Evolutionary conservation across 2,113 vertebrate genomes (phyloP).

Genomic region (Ophthalmolycus amberensis): DNA sequence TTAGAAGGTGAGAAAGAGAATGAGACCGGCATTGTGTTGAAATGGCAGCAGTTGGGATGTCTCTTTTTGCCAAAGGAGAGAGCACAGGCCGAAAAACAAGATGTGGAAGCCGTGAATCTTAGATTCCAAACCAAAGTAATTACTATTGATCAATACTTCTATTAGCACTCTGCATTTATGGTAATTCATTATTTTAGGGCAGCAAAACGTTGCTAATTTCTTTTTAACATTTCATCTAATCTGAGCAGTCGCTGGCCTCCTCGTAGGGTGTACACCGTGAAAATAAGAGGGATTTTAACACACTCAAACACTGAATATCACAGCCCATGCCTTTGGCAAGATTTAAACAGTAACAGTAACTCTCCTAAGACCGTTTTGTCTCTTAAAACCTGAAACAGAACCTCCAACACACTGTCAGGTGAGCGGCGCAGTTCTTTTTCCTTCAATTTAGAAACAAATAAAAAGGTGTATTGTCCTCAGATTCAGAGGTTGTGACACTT

Average conservation of each 20-base stretch:
- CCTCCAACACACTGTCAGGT: background rate
- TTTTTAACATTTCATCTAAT: conserved; percentile 33
- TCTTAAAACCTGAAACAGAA: conserved; percentile 20
- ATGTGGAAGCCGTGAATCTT: conserved; percentile 19
- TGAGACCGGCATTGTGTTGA: conserved; percentile 3
- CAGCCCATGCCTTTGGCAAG: conserved; percentile 27
- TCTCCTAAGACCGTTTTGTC: conserved; percentile 40
- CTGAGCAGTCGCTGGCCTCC: conserved; percentile 23
- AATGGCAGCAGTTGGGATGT: background rate
- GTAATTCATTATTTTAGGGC: conserved; percentile 26
- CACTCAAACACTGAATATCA: conserved; percentile 9
- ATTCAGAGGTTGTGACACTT: conserved; percentile 19
- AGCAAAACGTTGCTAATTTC: conserved; percentile 17
- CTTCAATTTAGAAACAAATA: conserved; percentile 38
- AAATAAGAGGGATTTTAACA: conserved; percentile 11
- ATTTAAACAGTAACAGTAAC: conserved; percentile 22
- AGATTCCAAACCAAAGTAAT: conserved; percentile 27
- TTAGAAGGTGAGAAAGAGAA: conserved; percentile 20
- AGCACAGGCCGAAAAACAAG: background rate
- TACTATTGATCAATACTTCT: conserved; percentile 34
- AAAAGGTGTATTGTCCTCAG: conserved; percentile 20
- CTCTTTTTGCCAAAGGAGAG: background rate
- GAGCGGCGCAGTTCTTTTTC: background rate
- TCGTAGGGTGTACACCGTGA: conserved; percentile 9
- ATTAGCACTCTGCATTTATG: conserved; percentile 29